Evolutionary conservation across 2,113 vertebrate genomes (phyloP).

Genomic region (Tautogolabrus adspersus): DNA sequence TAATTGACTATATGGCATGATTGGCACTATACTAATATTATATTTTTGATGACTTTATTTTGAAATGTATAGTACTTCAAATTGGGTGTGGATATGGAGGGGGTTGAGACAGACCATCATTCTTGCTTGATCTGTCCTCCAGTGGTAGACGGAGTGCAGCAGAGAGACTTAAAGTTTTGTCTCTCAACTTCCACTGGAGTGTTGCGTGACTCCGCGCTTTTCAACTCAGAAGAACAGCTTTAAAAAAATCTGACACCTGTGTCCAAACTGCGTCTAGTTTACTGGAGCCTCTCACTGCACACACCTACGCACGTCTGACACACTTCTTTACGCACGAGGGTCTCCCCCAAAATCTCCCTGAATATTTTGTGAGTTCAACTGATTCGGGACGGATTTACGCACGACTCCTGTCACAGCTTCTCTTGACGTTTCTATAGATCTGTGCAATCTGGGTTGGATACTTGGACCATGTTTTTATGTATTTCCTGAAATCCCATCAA

Average conservation of each 20-base stretch:
- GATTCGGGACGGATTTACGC: conserved; percentile 29
- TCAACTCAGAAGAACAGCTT: not conserved
- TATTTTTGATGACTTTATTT: not conserved
- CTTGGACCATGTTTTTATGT: not conserved
- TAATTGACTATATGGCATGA: not conserved
- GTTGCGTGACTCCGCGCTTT: conserved; percentile 7
- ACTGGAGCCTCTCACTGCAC: conserved; percentile 35
- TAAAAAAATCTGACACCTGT: not conserved
- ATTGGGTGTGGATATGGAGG: conserved; percentile 24
- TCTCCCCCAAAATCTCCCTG: conserved; percentile 67
- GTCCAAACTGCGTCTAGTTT: conserved; percentile 29
- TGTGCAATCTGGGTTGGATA: not conserved
- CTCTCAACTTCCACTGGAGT: conserved; percentile 14
- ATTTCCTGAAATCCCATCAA: conserved; percentile 3
- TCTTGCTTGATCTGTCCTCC: conserved; percentile 18
- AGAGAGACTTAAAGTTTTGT: conserved; percentile 7
- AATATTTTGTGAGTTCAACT: conserved; percentile 38
- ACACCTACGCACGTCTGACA: conserved; percentile 68
- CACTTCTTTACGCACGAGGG: conserved; percentile 69
- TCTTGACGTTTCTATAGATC: not conserved
- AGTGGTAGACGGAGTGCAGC: conserved; percentile 15
- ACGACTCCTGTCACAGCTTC: conserved; percentile 42
- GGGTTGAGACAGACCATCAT: conserved; percentile 12
- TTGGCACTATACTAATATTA: not conserved
- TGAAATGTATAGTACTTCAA: not conserved